Evolutionary conservation across 2,113 vertebrate species (phyloP).

Genomic region (Tychaedon coryphoeus): DNA sequence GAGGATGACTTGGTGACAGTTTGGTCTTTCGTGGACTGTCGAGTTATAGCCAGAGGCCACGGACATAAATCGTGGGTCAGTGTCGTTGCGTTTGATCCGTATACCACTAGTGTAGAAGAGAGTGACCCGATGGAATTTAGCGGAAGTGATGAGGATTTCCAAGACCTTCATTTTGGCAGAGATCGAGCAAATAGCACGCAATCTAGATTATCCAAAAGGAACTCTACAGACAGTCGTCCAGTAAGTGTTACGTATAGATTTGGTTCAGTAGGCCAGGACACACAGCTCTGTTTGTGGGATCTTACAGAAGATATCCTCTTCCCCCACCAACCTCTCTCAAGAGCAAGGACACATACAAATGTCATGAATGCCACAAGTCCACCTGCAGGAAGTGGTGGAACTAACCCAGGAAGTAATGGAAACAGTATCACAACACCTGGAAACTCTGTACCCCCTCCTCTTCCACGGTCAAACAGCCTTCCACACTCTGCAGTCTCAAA

Average conservation of each 20-base stretch:
- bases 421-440: conserved; percentile 81
- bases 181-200: conserved; percentile 93
- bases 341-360: conserved; percentile 97
- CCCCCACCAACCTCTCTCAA: conserved; percentile 94
- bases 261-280: conserved; percentile 97
- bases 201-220: conserved; percentile 93
- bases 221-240: conserved; percentile 94
- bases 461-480: conserved; percentile 97
- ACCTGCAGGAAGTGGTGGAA: conserved; percentile 73
- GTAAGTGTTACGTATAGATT: conserved; percentile 96
- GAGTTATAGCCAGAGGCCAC: conserved; percentile 93
- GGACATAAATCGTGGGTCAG: conserved; percentile 99
- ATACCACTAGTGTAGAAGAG: conserved; percentile 95
- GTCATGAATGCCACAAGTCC: conserved; percentile 95
- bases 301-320: conserved; percentile 98
- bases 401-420: conserved; percentile 76
- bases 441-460: conserved; percentile 83
- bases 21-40: conserved; percentile 94
- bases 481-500: conserved; percentile 89
- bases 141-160: conserved; percentile 96
- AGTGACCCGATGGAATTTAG: conserved; percentile 93
- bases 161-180: conserved; percentile 89
- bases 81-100: conserved; percentile 95
- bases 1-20: conserved; percentile 98
- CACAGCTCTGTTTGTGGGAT: conserved; percentile 97